Conservation (phyloP, 2,113 vertebrate species). For the Pedionomus torquatus region DNA sequence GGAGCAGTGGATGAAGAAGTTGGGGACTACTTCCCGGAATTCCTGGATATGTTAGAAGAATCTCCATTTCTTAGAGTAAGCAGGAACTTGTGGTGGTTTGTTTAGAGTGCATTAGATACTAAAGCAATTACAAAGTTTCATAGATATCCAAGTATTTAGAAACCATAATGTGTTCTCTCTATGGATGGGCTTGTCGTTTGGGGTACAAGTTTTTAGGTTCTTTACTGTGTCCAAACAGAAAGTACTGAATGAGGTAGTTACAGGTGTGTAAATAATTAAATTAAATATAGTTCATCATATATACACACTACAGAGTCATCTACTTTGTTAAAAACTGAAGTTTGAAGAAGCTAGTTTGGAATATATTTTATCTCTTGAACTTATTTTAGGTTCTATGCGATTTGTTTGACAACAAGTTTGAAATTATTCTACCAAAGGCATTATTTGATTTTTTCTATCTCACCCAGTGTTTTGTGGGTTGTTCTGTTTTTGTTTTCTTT, state of each 20-base stretch:
- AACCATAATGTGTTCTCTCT: not conserved
- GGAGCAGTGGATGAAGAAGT: slow-evolving; percentile 98
- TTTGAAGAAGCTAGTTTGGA: not conserved
- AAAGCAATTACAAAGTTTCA: not conserved
- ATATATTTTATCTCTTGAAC: not conserved
- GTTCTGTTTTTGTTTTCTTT: slow-evolving; percentile 32
- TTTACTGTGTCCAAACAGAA: not conserved
- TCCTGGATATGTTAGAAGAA: slow-evolving; percentile 97
- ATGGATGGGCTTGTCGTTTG: not conserved
- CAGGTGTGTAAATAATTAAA: not conserved
- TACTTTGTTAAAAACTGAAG: not conserved
- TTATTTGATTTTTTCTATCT: slow-evolving; percentile 1
- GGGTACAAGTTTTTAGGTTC: fast-evolving
- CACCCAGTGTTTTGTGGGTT: slow-evolving; percentile 44
- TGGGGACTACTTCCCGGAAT: slow-evolving; percentile 96
- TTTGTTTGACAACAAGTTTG: not conserved
- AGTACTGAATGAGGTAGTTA: not conserved
- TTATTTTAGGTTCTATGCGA: not conserved
- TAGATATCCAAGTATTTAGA: not conserved
- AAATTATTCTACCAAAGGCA: not conserved
- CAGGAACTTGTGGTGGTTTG: not conserved
- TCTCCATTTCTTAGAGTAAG: slow-evolving; percentile 96
- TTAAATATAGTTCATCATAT: not conserved
- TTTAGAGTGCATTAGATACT: not conserved
- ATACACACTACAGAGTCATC: not conserved